phyloP scores from a whole-genome alignment of 2,113 vertebrate species.

The Percina caprodes region DNA sequence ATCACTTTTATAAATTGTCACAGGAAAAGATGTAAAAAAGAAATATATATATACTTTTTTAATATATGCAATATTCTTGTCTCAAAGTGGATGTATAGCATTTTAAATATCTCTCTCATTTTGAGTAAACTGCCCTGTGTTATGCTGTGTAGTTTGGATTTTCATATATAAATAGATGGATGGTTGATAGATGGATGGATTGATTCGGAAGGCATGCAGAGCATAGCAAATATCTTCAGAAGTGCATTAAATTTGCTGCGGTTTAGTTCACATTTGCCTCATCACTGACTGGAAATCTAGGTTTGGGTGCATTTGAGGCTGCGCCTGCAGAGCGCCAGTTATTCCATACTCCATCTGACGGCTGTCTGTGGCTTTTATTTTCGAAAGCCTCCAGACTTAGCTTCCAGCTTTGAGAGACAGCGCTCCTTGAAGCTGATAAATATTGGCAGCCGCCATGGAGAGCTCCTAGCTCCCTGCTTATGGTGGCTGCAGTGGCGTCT shows the following conservation, averaged over 20 bases:
- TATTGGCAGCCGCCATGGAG: constrained; percentile 22
- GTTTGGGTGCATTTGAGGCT: constrained; percentile 23
- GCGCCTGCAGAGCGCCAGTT: constrained; percentile 32
- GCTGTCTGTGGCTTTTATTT: constrained; percentile 43
- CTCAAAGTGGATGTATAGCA: too few species aligned
- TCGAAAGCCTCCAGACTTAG: constrained; percentile 4
- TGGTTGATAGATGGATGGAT: too few species aligned
- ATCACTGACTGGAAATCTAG: constrained; percentile 50
- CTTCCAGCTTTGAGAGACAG: constrained; percentile 34
- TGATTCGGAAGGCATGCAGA: not conserved
- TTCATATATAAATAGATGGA: not conserved
- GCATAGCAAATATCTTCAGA: constrained; percentile 19
- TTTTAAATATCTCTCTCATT: not conserved
- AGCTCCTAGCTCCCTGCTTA: constrained; percentile 18
- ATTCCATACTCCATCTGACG: constrained; percentile 47
- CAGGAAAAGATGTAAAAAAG: too few species aligned
- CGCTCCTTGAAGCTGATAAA: constrained; percentile 31
- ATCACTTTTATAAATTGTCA: not conserved
- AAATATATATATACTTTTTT: too few species aligned
- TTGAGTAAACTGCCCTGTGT: not conserved
- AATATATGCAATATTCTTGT: too few species aligned
- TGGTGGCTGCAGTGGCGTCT: constrained; percentile 25
- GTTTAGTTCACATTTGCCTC: constrained; percentile 44
- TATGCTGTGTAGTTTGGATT: too few species aligned
- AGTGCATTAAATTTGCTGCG: constrained; percentile 33